Evolutionary conservation across 2,797 vertebrate genomes (phyloP).

Genomic region (Chanos chanos): DNA sequence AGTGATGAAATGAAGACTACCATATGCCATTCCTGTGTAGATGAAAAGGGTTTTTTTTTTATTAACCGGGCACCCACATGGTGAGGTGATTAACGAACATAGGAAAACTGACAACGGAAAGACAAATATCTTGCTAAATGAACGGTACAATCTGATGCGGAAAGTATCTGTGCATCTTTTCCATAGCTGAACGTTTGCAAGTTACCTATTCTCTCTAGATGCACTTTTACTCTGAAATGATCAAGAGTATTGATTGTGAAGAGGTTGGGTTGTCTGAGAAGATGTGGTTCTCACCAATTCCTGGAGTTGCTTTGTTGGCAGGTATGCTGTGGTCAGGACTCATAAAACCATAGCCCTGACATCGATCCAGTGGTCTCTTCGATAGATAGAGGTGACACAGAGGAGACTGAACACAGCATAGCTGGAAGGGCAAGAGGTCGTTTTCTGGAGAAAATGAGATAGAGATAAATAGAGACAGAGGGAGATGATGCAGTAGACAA

Average conservation of each 20-base stretch:
- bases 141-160: too few relatives aligned
- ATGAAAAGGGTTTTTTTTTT: slow-evolving; percentile 1
- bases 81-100: too few relatives aligned
- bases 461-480: neutral
- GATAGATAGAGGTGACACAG: slow-evolving; percentile 70
- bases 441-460: slow-evolving; percentile 59
- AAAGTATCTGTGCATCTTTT: too few relatives aligned
- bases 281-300: slow-evolving; percentile 64
- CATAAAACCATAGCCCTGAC: slow-evolving; percentile 67
- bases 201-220: too few relatives aligned
- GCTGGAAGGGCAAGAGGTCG: slow-evolving; percentile 78
- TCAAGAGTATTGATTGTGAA: too few relatives aligned
- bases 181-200: too few relatives aligned
- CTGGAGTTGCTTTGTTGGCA: slow-evolving; percentile 53
- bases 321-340: slow-evolving; percentile 23
- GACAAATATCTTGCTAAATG: too few relatives aligned
- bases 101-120: too few relatives aligned
- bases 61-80: too few relatives aligned
- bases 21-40: slow-evolving; percentile 71
- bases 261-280: too few relatives aligned
- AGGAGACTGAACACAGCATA: slow-evolving; percentile 75
- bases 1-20: slow-evolving; percentile 76
- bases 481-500: neutral
- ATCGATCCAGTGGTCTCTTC: slow-evolving; percentile 74
- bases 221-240: too few relatives aligned